Evolutionary conservation across 2,797 vertebrate species (phyloP).

Genomic region (Sebastes umbrosus): DNA sequence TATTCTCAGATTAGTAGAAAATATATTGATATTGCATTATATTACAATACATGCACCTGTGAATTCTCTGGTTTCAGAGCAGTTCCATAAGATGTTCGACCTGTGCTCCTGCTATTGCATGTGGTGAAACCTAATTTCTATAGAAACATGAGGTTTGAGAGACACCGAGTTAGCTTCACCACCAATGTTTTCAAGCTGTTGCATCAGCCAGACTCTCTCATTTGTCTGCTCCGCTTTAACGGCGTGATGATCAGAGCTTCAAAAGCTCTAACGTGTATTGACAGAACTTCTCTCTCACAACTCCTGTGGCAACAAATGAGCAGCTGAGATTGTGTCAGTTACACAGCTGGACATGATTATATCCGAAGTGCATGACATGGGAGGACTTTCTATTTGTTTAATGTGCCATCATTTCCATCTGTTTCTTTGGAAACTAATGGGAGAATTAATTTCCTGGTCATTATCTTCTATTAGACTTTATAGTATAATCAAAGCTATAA

Average conservation of each 20-base stretch:
- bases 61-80: not conserved
- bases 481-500: not conserved
- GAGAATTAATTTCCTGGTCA: not conserved
- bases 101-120: conserved; percentile 6
- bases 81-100: conserved; percentile 8
- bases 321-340: conserved; percentile 25
- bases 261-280: conserved; percentile 62
- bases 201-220: conserved; percentile 69
- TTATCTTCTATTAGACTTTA: not conserved
- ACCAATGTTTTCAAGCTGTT: conserved; percentile 70
- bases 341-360: conserved; percentile 31
- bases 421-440: not conserved
- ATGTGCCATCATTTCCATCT: not conserved
- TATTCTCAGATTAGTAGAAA: not conserved
- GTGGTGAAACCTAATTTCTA: conserved; percentile 42
- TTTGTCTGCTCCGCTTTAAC: conserved; percentile 68
- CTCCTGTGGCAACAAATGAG: conserved; percentile 48
- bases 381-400: not conserved
- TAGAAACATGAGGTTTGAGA: conserved; percentile 54
- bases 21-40: not conserved
- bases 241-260: conserved; percentile 64
- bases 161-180: conserved; percentile 27
- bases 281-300: conserved; percentile 49
- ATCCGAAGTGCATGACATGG: not conserved
- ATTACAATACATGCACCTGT: not conserved